These are phyloP conservation scores for Alcedo quadribrachys DNA, from an alignment of 2,797 vertebrate genomes.

Conservation along the genomic window DNA sequence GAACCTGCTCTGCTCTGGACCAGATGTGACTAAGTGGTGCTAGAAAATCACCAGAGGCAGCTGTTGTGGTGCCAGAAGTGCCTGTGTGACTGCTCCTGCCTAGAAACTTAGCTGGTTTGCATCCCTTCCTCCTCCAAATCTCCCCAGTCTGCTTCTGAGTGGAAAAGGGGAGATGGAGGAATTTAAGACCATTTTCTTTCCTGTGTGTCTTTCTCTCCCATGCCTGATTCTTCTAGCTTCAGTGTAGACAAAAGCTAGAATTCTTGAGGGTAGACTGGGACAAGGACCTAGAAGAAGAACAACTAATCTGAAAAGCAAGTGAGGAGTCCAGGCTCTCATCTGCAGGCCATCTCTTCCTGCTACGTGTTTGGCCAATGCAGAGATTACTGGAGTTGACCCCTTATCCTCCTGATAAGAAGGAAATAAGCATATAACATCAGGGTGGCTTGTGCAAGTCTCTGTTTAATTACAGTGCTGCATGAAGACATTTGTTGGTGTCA, in stretches of 20 bases:
- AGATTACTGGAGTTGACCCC: background rate
- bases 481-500: slow-evolving; percentile 32
- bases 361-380: fast-evolving
- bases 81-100: background rate
- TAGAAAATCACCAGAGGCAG: background rate
- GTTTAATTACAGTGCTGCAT: slow-evolving; percentile 54
- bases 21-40: background rate
- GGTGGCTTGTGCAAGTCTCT: slow-evolving; percentile 50
- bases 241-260: background rate
- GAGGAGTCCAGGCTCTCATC: background rate
- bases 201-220: background rate
- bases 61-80: background rate
- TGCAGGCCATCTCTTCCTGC: background rate
- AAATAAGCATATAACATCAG: background rate
- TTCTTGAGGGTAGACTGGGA: background rate
- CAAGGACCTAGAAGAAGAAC: background rate
- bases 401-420: background rate
- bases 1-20: background rate
- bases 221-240: background rate
- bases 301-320: background rate
- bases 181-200: background rate
- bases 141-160: background rate
- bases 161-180: background rate
- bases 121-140: background rate
- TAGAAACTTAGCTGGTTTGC: background rate